phyloP scores from a whole-genome alignment of 2,113 vertebrate species.

The Megaptera novaeangliae region DNA sequence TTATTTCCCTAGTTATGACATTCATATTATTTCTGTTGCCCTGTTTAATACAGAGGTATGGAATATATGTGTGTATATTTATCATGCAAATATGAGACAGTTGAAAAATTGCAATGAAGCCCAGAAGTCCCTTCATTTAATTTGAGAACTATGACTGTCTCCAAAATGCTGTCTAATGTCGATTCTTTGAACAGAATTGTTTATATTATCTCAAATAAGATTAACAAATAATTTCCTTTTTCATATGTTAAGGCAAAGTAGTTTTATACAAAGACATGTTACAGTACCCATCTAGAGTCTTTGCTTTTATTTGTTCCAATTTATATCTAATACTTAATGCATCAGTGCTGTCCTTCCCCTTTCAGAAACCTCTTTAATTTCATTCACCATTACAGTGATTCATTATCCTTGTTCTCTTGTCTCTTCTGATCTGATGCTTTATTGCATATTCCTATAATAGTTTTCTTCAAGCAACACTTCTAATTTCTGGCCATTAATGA shows the following conservation, averaged over 20 bases:
- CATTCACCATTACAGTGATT: constrained; percentile 36
- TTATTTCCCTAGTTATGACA: neutral
- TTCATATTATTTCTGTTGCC: neutral
- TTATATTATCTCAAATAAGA: constrained; percentile 27
- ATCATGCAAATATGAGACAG: neutral
- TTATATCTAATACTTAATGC: constrained; percentile 37
- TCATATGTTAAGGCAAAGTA: neutral
- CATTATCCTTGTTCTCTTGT: constrained; percentile 34
- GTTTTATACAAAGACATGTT: constrained; percentile 1
- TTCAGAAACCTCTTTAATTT: constrained; percentile 30
- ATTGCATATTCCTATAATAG: constrained; percentile 8
- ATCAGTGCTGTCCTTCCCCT: neutral
- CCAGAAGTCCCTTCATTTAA: neutral
- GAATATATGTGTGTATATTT: neutral
- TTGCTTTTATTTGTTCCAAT: constrained; percentile 49
- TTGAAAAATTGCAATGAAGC: neutral
- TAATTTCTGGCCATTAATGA: constrained; percentile 33
- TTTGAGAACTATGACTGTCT: neutral
- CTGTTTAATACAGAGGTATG: neutral
- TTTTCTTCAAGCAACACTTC: constrained; percentile 32
- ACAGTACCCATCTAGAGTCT: neutral
- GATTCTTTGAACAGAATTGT: constrained; percentile 14
- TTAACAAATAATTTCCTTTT: neutral
- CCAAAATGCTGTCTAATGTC: neutral
- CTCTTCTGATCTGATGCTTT: constrained; percentile 40